Percentiles rank a stretch among this genome's conserved stretches.
Evolutionary conservation across 2,113 vertebrate genomes (phyloP).

Genomic region (Boulengerochromis microlepis): DNA sequence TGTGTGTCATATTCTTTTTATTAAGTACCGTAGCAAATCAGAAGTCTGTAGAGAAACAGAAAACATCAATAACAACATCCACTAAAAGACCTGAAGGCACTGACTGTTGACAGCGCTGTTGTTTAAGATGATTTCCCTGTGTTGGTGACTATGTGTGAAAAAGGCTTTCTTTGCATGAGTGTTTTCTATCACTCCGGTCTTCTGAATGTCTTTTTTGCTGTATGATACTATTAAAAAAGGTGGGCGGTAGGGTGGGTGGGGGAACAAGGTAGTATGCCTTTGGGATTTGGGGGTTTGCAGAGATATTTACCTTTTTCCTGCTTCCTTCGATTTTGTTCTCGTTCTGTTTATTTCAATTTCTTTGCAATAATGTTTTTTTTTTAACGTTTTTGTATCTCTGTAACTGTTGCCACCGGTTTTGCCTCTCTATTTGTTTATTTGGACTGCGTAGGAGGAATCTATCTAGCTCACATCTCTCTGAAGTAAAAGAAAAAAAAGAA

Average conservation of each 20-base stretch:
- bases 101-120: conserved; percentile 83
- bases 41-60: conserved; percentile 56
- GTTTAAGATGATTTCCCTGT: conserved; percentile 52
- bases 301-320: conserved; percentile 23
- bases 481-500: conserved; percentile 29
- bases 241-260: background rate
- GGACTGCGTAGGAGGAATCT: conserved; percentile 65
- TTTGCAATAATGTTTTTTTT: conserved; percentile 23
- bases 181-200: conserved; percentile 61
- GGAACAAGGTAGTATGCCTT: conserved; percentile 25
- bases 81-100: conserved; percentile 75
- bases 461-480: conserved; percentile 64
- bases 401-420: conserved; percentile 64
- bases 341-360: conserved; percentile 25
- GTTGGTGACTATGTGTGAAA: conserved; percentile 67
- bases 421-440: conserved; percentile 75
- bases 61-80: conserved; percentile 44
- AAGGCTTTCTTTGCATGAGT: conserved; percentile 82
- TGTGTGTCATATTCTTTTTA: conserved; percentile 55
- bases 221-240: conserved; percentile 26
- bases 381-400: conserved; percentile 61
- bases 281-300: conserved; percentile 34
- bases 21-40: conserved; percentile 70
- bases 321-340: conserved; percentile 6
- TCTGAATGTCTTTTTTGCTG: conserved; percentile 69